These are phyloP conservation scores for Eucera pruinosa DNA, from an alignment of 2,888 invertebrate genomes.

Conservation along the genomic window DNA sequence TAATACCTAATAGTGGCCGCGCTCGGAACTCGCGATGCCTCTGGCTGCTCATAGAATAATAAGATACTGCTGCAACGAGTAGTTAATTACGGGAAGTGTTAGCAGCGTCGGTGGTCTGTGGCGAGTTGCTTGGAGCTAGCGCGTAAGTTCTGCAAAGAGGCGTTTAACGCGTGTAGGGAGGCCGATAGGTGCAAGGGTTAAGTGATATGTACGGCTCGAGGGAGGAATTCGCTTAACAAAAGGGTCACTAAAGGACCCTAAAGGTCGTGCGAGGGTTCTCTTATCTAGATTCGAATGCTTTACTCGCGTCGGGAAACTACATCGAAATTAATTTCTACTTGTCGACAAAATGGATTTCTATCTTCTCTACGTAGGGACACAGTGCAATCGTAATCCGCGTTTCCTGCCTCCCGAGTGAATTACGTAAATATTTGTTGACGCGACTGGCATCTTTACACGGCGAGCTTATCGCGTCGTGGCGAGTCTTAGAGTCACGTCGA, in stretches of 20 bases:
- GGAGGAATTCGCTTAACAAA: constrained; percentile 66
- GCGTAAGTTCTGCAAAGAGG: constrained; percentile 54
- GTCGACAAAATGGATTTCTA: constrained; percentile 62
- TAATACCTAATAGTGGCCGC: constrained; percentile 21
- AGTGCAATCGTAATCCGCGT: too few species aligned
- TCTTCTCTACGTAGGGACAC: constrained; percentile 14
- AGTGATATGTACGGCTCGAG: constrained; percentile 66
- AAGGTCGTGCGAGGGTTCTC: constrained; percentile 60
- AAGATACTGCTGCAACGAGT: constrained; percentile 56
- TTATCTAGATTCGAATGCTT: constrained; percentile 71
- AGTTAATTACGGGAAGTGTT: constrained; percentile 61
- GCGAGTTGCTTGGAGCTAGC: constrained; percentile 35
- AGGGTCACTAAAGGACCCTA: constrained; percentile 65
- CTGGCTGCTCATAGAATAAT: constrained; percentile 45
- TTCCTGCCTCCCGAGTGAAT: constrained; percentile 38
- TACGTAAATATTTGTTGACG: constrained; percentile 62
- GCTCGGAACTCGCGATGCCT: constrained; percentile 5
- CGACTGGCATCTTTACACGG: constrained; percentile 35
- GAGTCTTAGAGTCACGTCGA: constrained; percentile 50
- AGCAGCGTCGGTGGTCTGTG: constrained; percentile 34
- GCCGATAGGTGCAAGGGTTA: constrained; percentile 64
- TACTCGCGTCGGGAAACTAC: constrained; percentile 49
- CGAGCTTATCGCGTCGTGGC: constrained; percentile 41
- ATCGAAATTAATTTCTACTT: constrained; percentile 69
- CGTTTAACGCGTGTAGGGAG: constrained; percentile 55